Base-by-base conservation (phyloP, 2,888 invertebrate species). In the Mayetiola destructor region DNA sequence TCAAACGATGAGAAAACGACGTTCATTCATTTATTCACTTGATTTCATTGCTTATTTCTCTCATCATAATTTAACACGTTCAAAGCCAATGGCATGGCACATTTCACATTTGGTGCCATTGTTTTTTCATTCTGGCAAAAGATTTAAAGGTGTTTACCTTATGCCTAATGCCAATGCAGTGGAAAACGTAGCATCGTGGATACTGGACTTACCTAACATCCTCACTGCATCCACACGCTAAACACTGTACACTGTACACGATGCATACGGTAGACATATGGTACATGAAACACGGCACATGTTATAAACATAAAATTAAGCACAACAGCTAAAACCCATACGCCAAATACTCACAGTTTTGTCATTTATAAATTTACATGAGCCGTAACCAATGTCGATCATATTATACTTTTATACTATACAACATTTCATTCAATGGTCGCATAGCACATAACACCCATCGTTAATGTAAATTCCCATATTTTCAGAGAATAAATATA, bases 31-130 rank as follows among this genome's bases (percentile, higher is more conserved):
- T 48, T 27, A 48, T n/a, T 27, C 48, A 48, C 27, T 48, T 48
- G 48, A 48, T 48, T 48, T 48, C 48, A 48, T 48, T 48, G 48
- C 48, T 48, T 48, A 48, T 48, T 48, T 48, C 48, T 27, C 48
- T 27, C 27, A 23, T 27, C 48, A 48, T n/a, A n/a, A n/a, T 48
- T 48, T 48, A 48, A 48, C 48, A 48, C 27, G 48, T 48, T 48
- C 27, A 48, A 48, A 27, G n/a, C 48, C 27, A 48, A 27, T 27
- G 27, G 2, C 2, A 23, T 42, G 10, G 48, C 27, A n/a, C 16
- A 27, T 42, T 27, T 48, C 23, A 14, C 48, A 48, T 48, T 48
- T 48, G 48, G 27, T 48, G 23, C 10, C 14, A 18, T 4, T 10
- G 39, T n/a, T n/a, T n/a, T n/a, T n/a, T n/a, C n/a, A n/a, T n/a